Evolutionary conservation across 2,888 invertebrate species (phyloP), one percentile per base, ranked within the genome.

Genomic region (Trissonchulus latispiculum): DNA sequence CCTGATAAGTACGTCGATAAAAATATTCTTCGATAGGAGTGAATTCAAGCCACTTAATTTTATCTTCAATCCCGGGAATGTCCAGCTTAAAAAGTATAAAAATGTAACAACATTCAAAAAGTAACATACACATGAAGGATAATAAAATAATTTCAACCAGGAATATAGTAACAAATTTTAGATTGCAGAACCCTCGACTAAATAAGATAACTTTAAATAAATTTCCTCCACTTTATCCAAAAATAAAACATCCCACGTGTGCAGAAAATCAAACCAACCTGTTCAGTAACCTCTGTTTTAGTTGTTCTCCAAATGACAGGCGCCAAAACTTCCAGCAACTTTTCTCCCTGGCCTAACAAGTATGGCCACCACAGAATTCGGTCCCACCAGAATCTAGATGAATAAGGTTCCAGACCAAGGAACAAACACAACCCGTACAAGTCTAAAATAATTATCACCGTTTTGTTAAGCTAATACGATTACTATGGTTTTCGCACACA

Each of bases 21-120:
- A 90, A 90, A 77, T 89, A 87, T 75, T 88, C 87, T 82, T 91
- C 91, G 0, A 90, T 87, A 1, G 90, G 89, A n/a, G 89, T 88
- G 79, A 91, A 89, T 61, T 87, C 85, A 62, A 90, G 80, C 83
- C 86, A 86, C 81, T 89, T 88, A 2, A 88, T 81, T 64, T 86
- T 78, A 73, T 87, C 86, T 0, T 85, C 85, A 82, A 89, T 89
- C n/a, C 84, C 83, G 0, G 90, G 90, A 75, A 91, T 87, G 69
- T 87, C 85, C 68, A 90, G 86, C 84, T 86, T 75, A 61, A 64
- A 68, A 29, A 76, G 1, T 81, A 81, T 74, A 73, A 59, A 18
- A 61, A 70, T 32, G 23, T 18, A 29, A 3, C n/a, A 71, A 31
- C 8, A 23, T 73, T 75, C 35, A 73, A 73, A 66, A 72, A 37